Percentiles rank a stretch among this genome's conserved stretches.
Evolutionary conservation across 1,140 invertebrate species (phyloP).

Genomic region (Diploscapter pachys): DNA sequence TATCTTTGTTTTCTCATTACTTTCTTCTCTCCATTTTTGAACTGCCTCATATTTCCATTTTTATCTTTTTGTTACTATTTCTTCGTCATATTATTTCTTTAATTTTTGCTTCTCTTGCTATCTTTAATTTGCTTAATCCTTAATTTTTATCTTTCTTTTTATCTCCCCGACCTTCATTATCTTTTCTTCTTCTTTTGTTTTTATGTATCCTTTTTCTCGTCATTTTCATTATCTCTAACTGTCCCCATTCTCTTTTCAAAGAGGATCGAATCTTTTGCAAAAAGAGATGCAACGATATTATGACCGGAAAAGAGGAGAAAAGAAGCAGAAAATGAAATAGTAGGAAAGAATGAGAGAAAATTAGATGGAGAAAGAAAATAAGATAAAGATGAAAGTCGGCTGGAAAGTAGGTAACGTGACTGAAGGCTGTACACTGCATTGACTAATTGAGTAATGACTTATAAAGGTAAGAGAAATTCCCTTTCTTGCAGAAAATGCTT

Average conservation of each 20-base stretch:
- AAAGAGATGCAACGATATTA: conserved; percentile 13
- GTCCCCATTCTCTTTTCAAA: background rate
- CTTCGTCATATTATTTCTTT: background rate
- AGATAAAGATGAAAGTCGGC: conserved; percentile 41
- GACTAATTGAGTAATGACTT: no score
- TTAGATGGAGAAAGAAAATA: conserved; percentile 36
- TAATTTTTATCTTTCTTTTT: conserved; percentile 8
- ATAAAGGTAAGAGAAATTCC: no score
- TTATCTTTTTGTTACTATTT: background rate
- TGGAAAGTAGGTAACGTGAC: conserved; percentile 3
- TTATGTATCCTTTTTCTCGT: background rate
- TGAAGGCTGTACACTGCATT: no score
- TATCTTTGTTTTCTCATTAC: no score
- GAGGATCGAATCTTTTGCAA: no score
- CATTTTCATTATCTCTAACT: conserved; percentile 7
- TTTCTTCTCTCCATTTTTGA: no score
- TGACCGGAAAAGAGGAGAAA: conserved; percentile 27
- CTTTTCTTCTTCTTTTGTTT: conserved; percentile 1
- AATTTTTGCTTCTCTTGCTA: background rate
- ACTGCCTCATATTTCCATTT: background rate
- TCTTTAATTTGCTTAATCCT: conserved; percentile 1
- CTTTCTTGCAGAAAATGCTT: no score
- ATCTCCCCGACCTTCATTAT: background rate
- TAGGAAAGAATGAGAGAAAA: conserved; percentile 40
- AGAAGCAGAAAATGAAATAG: conserved; percentile 38